Percentiles rank a stretch among this genome's conserved stretches.
These are phyloP conservation scores for Rhagophthalmus giganteus DNA, from an alignment of 2,888 invertebrate genomes.

Conservation along the genomic window DNA sequence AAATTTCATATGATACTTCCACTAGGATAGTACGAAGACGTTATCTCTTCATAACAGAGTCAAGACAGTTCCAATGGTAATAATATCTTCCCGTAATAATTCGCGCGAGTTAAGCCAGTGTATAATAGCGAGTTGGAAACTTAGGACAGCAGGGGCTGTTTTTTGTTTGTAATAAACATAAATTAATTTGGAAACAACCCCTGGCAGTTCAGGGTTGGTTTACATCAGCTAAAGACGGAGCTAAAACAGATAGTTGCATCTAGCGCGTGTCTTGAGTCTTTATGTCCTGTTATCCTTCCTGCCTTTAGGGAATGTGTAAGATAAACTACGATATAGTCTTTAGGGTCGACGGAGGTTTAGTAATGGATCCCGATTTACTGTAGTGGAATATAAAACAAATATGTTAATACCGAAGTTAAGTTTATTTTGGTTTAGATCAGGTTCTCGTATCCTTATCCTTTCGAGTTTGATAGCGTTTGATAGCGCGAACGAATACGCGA, in stretches of 20 bases:
- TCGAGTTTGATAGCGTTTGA: no score
- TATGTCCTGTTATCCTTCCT: conserved; percentile 37
- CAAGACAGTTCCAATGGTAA: conserved; percentile 22
- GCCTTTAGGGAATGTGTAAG: conserved; percentile 36
- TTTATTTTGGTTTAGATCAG: conserved; percentile 7
- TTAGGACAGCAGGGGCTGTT: conserved; percentile 39
- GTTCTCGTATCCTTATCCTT: no score
- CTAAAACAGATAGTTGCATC: conserved; percentile 38
- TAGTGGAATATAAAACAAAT: conserved; percentile 25
- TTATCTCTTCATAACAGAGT: conserved; percentile 23
- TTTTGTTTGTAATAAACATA: conserved; percentile 51
- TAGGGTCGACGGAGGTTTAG: conserved; percentile 34
- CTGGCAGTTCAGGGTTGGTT: conserved; percentile 39
- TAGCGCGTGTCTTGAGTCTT: conserved; percentile 37
- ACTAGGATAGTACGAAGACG: conserved; percentile 6
- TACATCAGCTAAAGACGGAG: conserved; percentile 35
- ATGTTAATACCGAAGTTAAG: conserved; percentile 14
- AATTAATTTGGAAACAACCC: conserved; percentile 47
- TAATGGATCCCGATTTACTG: conserved; percentile 32
- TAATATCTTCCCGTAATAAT: conserved; percentile 28
- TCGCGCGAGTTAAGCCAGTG: conserved; percentile 26
- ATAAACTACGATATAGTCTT: conserved; percentile 40
- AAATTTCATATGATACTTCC: conserved; percentile 1
- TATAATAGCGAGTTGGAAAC: conserved; percentile 29
- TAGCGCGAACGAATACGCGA: no score